Percentiles rank a stretch among this genome's conserved stretches.
phyloP scores from a whole-genome alignment of 2,113 vertebrate species.

The Nicator chloris region DNA sequence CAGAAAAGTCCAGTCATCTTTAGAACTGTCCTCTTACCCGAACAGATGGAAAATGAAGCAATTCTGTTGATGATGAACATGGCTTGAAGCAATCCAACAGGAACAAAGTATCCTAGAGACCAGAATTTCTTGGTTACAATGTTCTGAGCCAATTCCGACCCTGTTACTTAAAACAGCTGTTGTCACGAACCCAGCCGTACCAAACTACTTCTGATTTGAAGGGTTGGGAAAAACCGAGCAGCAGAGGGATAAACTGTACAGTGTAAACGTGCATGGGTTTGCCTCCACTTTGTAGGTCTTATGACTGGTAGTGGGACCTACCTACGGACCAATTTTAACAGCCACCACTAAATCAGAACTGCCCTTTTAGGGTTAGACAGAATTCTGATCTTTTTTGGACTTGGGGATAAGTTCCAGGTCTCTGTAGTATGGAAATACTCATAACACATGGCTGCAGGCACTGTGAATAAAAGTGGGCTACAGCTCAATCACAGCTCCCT shows the following conservation, averaged over 20 bases:
- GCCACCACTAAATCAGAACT: background rate
- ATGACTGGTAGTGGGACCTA: background rate
- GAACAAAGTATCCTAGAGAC: background rate
- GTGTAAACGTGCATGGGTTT: rapidly evolving
- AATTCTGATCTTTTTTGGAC: background rate
- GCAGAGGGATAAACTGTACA: background rate
- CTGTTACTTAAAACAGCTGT: background rate
- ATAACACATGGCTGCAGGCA: background rate
- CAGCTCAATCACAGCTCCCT: background rate
- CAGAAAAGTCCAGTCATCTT: background rate
- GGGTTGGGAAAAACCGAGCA: background rate
- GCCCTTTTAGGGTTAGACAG: background rate
- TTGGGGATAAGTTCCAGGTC: rapidly evolving
- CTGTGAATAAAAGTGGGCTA: background rate
- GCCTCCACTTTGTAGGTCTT: background rate
- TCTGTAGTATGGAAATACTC: background rate
- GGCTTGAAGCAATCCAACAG: background rate
- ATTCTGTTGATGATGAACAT: background rate
- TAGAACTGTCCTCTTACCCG: background rate
- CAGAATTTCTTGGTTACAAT: background rate
- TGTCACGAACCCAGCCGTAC: background rate
- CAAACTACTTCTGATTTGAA: background rate
- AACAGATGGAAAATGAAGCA: background rate
- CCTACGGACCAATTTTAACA: rapidly evolving
- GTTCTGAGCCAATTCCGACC: background rate